Conservation (phyloP, 2,113 vertebrate genomes). For the Gasterosteus aculeatus region DNA sequence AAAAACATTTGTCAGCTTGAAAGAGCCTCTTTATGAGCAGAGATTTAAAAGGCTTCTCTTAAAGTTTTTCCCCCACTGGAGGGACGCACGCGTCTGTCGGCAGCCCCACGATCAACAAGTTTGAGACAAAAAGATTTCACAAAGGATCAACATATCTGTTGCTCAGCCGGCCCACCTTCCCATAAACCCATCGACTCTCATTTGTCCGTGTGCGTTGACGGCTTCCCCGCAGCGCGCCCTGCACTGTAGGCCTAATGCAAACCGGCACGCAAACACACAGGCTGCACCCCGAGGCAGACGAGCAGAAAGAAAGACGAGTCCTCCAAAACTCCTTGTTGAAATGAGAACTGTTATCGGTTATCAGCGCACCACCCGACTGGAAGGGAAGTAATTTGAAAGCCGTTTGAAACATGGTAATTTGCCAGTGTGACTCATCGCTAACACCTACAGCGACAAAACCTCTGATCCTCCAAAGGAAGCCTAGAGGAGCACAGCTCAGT, state of each 20-base stretch:
- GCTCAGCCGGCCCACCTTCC: neutral
- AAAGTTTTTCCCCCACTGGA: constrained; percentile 11
- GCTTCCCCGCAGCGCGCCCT: neutral
- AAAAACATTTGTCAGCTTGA: constrained; percentile 29
- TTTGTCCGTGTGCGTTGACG: neutral
- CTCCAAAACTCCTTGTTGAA: constrained; percentile 83
- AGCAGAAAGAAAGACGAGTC: constrained; percentile 71
- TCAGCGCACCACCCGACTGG: constrained; percentile 78
- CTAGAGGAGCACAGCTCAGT: constrained; percentile 56
- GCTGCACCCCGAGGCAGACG: constrained; percentile 55
- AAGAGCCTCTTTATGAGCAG: constrained; percentile 26
- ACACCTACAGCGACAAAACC: constrained; percentile 82
- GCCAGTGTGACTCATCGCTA: constrained; percentile 83
- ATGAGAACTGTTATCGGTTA: constrained; percentile 85
- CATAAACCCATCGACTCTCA: neutral
- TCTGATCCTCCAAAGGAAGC: constrained; percentile 78
- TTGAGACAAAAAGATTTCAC: neutral
- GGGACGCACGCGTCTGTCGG: constrained; percentile 5
- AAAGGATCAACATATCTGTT: neutral
- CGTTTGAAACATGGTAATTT: constrained; percentile 84
- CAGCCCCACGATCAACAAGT: constrained; percentile 21
- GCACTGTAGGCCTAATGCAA: constrained; percentile 16
- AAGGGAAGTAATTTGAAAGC: constrained; percentile 84
- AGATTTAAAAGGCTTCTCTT: constrained; percentile 13
- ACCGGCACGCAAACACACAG: constrained; percentile 27